phyloP scores from a whole-genome alignment of 2,113 vertebrate species.

The Caracal caracal region DNA sequence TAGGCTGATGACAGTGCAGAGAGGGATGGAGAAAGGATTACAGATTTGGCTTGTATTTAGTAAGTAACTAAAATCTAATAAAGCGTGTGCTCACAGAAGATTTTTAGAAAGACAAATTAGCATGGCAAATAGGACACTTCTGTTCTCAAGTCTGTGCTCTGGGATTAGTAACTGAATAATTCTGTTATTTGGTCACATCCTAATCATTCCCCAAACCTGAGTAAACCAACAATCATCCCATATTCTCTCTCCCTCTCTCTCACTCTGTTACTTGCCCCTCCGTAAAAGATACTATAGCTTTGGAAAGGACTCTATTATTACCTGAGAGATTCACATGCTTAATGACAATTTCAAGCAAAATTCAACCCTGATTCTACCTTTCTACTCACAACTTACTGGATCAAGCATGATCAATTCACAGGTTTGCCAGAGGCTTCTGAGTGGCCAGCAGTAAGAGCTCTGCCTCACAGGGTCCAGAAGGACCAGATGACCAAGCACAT shows the following conservation, averaged over 20 bases:
- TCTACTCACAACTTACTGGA: background rate
- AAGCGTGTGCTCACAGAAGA: background rate
- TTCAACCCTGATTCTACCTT: background rate
- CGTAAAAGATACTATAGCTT: background rate
- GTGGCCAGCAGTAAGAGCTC: background rate
- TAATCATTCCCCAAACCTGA: background rate
- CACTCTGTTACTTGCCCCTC: background rate
- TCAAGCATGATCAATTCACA: no score
- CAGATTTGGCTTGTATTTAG: background rate
- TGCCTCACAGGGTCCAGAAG: background rate
- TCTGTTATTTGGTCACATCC: background rate
- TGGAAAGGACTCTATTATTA: background rate
- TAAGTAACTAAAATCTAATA: background rate
- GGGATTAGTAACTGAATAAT: background rate
- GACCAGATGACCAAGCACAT: background rate
- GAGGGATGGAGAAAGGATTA: background rate
- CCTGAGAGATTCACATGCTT: background rate
- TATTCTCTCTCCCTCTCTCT: background rate
- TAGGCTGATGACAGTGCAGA: background rate
- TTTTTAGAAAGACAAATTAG: background rate
- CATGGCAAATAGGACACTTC: background rate
- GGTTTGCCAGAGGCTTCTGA: background rate
- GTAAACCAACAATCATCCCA: background rate
- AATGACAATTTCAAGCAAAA: background rate
- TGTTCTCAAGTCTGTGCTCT: background rate